Evolutionary conservation across 2,888 invertebrate genomes (phyloP).

Genomic region (Aromia moschata): DNA sequence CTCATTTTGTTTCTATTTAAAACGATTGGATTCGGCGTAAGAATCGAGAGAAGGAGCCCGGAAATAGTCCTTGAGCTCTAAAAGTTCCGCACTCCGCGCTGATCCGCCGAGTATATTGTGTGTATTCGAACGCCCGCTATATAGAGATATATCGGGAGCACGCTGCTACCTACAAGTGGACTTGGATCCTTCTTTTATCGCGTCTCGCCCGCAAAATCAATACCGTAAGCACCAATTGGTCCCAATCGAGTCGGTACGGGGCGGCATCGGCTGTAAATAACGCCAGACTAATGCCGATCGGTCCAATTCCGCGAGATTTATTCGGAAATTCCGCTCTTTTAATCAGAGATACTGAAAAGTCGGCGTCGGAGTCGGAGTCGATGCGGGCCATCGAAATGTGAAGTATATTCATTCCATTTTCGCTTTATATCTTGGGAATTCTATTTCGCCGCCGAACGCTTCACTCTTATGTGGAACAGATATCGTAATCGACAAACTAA

Average conservation of each 20-base stretch:
- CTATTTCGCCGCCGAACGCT: background rate
- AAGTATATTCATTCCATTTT: slow-evolving; percentile 10
- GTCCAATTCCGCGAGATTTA: slow-evolving; percentile 53
- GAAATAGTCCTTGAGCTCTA: slow-evolving; percentile 6
- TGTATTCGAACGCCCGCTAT: slow-evolving; percentile 26
- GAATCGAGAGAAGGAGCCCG: background rate
- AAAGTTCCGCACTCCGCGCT: slow-evolving; percentile 14
- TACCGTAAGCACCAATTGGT: slow-evolving; percentile 57
- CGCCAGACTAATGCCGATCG: slow-evolving; percentile 53
- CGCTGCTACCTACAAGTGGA: slow-evolving; percentile 38
- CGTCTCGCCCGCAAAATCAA: slow-evolving; percentile 50
- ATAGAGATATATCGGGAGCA: slow-evolving; percentile 37
- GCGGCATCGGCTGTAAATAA: slow-evolving; percentile 58
- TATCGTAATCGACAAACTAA: background rate
- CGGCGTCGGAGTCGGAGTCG: slow-evolving; percentile 26
- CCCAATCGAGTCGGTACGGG: slow-evolving; percentile 53
- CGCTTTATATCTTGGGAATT: slow-evolving; percentile 8
- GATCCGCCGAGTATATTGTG: slow-evolving; percentile 24
- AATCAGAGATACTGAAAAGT: slow-evolving; percentile 45
- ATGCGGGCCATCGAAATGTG: background rate
- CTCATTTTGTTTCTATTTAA: slow-evolving; percentile 12
- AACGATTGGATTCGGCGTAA: background rate
- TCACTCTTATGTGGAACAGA: background rate
- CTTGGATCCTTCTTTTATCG: slow-evolving; percentile 44
- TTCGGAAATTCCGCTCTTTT: slow-evolving; percentile 46